Conservation (phyloP, 2,888 invertebrate species). For the Andrena flavipes region DNA sequence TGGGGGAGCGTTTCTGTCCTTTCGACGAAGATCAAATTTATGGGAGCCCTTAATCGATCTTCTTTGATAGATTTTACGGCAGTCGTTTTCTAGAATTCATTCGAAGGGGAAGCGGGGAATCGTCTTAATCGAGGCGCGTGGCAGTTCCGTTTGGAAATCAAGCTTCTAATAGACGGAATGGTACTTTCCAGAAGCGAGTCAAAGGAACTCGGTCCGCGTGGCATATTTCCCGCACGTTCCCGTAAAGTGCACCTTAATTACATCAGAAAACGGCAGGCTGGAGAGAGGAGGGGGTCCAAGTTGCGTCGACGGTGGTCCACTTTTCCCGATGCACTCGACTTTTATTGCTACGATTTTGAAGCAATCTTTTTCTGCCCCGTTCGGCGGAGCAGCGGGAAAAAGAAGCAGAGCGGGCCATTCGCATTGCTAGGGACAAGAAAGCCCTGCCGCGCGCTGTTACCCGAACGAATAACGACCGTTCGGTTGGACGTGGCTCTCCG, state of each 20-base stretch:
- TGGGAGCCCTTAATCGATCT: neutral
- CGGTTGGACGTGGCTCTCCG: constrained; percentile 35
- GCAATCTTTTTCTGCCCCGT: constrained; percentile 26
- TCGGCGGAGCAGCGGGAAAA: constrained; percentile 43
- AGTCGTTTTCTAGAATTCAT: too few relatives aligned
- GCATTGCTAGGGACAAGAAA: constrained; percentile 61
- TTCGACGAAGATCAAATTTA: neutral
- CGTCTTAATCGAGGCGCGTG: too few relatives aligned
- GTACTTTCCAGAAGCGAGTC: too few relatives aligned
- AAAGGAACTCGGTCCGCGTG: neutral
- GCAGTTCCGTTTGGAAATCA: too few relatives aligned
- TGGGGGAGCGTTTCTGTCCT: neutral
- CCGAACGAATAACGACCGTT: constrained; percentile 57
- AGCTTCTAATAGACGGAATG: too few relatives aligned
- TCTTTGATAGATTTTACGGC: neutral
- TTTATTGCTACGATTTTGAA: constrained; percentile 55
- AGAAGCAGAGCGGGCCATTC: constrained; percentile 36
- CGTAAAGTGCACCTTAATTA: constrained; percentile 7
- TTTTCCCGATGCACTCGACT: constrained; percentile 39
- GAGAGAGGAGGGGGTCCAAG: constrained; percentile 21
- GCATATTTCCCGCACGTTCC: neutral
- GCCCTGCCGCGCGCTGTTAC: constrained; percentile 32
- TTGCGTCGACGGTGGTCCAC: constrained; percentile 41
- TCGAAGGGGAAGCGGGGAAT: too few relatives aligned
- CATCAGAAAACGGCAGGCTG: neutral